Evolutionary conservation across 2,113 vertebrate species (phyloP), one percentile per base, ranked within the genome.

Genomic region (Propithecus coquereli): DNA sequence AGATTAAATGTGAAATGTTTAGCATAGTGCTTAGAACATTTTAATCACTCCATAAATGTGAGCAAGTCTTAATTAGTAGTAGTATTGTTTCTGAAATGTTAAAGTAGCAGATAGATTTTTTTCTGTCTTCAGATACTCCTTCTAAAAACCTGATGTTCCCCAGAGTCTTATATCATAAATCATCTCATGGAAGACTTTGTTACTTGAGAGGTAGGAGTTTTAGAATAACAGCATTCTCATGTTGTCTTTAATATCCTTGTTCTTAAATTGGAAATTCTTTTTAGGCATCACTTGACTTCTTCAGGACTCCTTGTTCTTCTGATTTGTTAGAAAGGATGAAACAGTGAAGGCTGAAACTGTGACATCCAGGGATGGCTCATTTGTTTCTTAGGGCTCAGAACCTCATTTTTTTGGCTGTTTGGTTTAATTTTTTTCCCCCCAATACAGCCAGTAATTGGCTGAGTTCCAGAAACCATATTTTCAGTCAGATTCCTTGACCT

Each of bases 31-130:
- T 50, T 90, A 57, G 61, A 76, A 76, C 25, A 87, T 90, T 83
- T 63, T 95, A 80, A 90, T 59, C 14, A 70, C n/a, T 84, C 54
- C 22, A 6, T 85, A 59, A 87, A 27, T 77, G 7, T 77, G 43
- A 91, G 23, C 43, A 61, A 40, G 27, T 95, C 23, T 32, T 63
- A 50, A 8, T 66, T 66, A 37, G 32, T 91, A 83, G 2, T 43
- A 61, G 25, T 59, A 50, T n/a, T 95, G 40, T 71, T 95, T 93
- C 83, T 89, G 66, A 88, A 86, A 93, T 96, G 66, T 66, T 94
- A 61, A 90, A 79, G 47, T 68, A 94, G 65, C 30, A 91, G 40
- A 43, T 89, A 3, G 10, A 66, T 88, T 84, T 95, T 70, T 86
- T 30, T 32, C 20, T 68, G 22, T 74, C 47, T 73, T 87, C 17